Evolutionary conservation across 2,888 invertebrate genomes (phyloP).

Genomic region (Drepanosiphum platanoidis): DNA sequence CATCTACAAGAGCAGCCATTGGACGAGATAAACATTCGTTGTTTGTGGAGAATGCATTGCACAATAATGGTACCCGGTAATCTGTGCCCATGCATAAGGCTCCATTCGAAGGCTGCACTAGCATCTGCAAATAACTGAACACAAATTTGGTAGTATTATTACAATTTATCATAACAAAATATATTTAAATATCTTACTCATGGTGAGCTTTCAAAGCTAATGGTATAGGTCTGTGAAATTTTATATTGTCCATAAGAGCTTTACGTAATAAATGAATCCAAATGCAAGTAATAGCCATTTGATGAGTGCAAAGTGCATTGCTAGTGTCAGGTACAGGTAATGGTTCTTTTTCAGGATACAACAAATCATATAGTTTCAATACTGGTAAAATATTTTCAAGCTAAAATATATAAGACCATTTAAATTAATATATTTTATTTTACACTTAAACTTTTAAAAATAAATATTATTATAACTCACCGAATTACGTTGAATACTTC

Average conservation of each 20-base stretch:
- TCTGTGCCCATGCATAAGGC: constrained; percentile 82
- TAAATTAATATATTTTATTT: background rate
- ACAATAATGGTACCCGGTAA: constrained; percentile 89
- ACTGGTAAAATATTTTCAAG: constrained; percentile 88
- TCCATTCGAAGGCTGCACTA: constrained; percentile 78
- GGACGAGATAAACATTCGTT: constrained; percentile 90
- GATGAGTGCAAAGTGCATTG: constrained; percentile 85
- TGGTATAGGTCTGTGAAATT: constrained; percentile 81
- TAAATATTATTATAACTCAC: constrained; percentile 68
- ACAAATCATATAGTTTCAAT: constrained; percentile 86
- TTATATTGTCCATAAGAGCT: constrained; percentile 82
- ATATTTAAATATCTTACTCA: constrained; percentile 71
- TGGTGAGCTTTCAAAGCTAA: constrained; percentile 83
- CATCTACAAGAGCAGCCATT: constrained; percentile 91
- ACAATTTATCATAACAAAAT: background rate
- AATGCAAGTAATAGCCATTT: constrained; percentile 94
- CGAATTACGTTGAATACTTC: constrained; percentile 93
- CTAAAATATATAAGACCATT: constrained; percentile 67
- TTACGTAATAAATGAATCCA: constrained; percentile 97
- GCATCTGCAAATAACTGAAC: constrained; percentile 84
- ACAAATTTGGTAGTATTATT: constrained; percentile 51
- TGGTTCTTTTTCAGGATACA: constrained; percentile 93
- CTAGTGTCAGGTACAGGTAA: constrained; percentile 89
- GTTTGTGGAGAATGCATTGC: constrained; percentile 95
- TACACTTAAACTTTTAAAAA: background rate